phyloP scores from a whole-genome alignment of 2,113 vertebrate genomes.

The Ceratotherium simum region DNA sequence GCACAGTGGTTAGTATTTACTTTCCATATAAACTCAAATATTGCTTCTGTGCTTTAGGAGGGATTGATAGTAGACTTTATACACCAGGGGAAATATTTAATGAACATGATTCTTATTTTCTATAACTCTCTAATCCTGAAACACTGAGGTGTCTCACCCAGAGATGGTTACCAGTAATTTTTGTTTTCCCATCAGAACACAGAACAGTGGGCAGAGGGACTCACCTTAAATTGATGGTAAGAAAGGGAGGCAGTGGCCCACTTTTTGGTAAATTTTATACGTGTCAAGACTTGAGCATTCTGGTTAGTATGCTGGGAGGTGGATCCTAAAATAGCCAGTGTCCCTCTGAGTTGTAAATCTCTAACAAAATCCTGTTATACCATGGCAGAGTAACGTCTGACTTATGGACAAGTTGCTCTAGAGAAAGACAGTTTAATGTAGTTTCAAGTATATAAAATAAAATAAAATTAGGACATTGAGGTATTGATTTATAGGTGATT shows the following conservation, averaged over 20 bases:
- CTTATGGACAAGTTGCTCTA: neutral
- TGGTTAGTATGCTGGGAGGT: neutral
- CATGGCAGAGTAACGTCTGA: neutral
- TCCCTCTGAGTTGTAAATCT: neutral
- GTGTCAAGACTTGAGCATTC: neutral
- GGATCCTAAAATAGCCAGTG: neutral
- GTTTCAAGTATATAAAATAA: conserved; percentile 56
- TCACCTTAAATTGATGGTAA: neutral
- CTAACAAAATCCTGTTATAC: conserved; percentile 17
- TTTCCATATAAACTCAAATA: conserved; percentile 35
- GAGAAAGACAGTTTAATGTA: conserved; percentile 29
- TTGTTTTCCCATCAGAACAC: neutral
- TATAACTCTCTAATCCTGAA: conserved; percentile 7
- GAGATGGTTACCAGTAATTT: neutral
- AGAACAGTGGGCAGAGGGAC: neutral
- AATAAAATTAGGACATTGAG: neutral
- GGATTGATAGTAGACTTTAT: neutral
- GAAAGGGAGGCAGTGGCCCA: neutral
- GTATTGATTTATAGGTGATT: conserved; percentile 44
- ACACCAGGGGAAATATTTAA: conserved; percentile 54
- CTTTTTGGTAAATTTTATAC: conserved; percentile 16
- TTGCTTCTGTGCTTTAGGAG: conserved; percentile 32
- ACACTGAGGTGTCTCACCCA: neutral
- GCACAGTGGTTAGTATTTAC: neutral
- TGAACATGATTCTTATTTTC: conserved; percentile 48